phyloP scores from a whole-genome alignment of 92 coral and sea anemone species.

The Phenganax marumi region DNA sequence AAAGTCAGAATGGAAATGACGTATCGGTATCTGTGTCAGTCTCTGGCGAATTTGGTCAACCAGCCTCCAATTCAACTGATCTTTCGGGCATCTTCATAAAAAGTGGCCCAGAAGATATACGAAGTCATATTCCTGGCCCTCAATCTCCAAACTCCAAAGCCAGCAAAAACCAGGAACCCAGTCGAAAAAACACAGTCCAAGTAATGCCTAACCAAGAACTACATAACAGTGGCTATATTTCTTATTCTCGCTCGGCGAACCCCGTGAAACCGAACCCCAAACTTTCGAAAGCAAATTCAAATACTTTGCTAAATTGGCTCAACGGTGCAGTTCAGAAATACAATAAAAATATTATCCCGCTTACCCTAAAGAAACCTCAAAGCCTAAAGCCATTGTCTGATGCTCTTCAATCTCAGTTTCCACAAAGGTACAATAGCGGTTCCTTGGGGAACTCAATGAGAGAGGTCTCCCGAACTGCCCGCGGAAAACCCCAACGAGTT shows the following conservation, averaged over 20 bases:
- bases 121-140: constrained; percentile 31
- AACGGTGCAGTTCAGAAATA: background rate
- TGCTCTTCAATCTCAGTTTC: background rate
- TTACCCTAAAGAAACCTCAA: background rate
- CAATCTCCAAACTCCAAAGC: background rate
- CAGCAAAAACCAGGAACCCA: background rate
- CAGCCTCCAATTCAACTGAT: constrained; percentile 17
- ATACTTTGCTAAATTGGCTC: constrained; percentile 17
- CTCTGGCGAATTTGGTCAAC: constrained; percentile 30
- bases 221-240: background rate
- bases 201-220: no score
- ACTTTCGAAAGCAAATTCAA: background rate
- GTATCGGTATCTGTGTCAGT: constrained; percentile 24
- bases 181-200: background rate
- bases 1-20: constrained; percentile 6
- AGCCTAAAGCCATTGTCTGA: background rate
- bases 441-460: background rate
- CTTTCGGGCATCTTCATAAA: constrained; percentile 33
- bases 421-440: background rate
- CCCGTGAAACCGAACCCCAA: background rate
- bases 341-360: background rate
- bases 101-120: constrained; percentile 38
- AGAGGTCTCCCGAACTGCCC: no score
- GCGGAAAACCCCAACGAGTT: no score
- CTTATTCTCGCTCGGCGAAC: background rate